Evolutionary conservation across 2,113 vertebrate species (phyloP), one percentile per base, ranked within the genome.

Genomic region (Arenaria interpres): DNA sequence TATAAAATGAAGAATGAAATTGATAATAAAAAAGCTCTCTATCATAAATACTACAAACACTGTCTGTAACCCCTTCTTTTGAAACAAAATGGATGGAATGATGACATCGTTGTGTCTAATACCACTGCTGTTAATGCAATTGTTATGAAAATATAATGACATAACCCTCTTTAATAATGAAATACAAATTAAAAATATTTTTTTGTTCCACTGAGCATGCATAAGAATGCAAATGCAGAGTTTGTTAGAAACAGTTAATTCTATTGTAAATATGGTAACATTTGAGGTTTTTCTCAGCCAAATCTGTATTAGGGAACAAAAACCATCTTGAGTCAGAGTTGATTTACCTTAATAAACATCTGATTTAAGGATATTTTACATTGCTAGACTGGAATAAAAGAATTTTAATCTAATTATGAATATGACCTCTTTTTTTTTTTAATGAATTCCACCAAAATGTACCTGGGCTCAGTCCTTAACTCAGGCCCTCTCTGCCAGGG

Each of bases 1-100:
- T 92, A 79, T 54, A 87, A 96, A 97, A 88, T 77, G 30, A 96
- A 92, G 24, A 95, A 56, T 22, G 18, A n/a, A 72, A 90, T 53
- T 17, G 32, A 66, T 59, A 80, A 32, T 35, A 69, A 35, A 28
- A 82, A 35, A 22, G 18, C 24, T 72, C 6, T 86, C 9, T 88
- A 60, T 81, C 25, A 54, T 75, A 74, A 67, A 24, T 83, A 14
- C 28, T 85, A 18, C 32, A 78, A 69, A 48, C 30, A 50, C 24
- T 59, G 33, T 1, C 53, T 83, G 46, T 66, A 94, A 72, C 35
- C n/a, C 28, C 50, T 81, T 79, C 53, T 69, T 88, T 86, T 85
- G 54, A 93, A 93, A 30, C 15, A 72, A 43, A 33, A 32, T n/a
- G 6, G 28, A 23, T 59, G 62, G 69, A 84, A 85, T 60, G n/a